These are phyloP conservation scores for Unio delphinus DNA, from an alignment of 2,888 invertebrate species.

Conservation along the genomic window DNA sequence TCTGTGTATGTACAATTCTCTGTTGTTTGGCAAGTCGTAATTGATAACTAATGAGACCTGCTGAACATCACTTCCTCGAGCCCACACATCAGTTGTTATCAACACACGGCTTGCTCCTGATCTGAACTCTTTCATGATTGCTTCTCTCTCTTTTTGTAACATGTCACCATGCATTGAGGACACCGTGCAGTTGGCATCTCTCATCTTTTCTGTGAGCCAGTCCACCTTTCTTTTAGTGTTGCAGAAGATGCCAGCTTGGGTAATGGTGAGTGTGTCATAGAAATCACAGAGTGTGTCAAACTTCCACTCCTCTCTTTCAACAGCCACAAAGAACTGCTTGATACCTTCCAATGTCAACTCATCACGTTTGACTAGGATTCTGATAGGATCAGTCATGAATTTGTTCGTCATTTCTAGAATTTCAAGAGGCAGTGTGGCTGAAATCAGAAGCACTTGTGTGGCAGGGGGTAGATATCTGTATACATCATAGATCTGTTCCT, in stretches of 20 bases:
- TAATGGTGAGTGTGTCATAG: slow-evolving; percentile 98
- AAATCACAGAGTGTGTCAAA: slow-evolving; percentile 99
- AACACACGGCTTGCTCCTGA: slow-evolving; percentile 90
- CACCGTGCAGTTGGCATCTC: slow-evolving; percentile 90
- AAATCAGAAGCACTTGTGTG: slow-evolving; percentile 95
- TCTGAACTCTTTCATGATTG: slow-evolving; percentile 98
- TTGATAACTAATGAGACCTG: slow-evolving; percentile 99
- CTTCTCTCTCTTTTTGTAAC: slow-evolving; percentile 95
- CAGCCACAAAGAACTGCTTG: slow-evolving; percentile 99
- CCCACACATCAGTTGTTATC: slow-evolving; percentile 99
- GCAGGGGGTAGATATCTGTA: slow-evolving; percentile 98
- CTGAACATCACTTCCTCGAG: slow-evolving; percentile 98
- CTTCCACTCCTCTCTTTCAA: slow-evolving; percentile 99
- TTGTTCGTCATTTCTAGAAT: slow-evolving; percentile 99
- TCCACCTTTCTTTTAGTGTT: slow-evolving; percentile 87
- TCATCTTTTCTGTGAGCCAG: slow-evolving; percentile 99
- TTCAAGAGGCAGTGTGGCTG: slow-evolving; percentile 98
- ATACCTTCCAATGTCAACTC: slow-evolving; percentile 99
- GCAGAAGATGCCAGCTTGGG: slow-evolving; percentile 99
- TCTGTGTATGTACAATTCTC: slow-evolving; percentile 99
- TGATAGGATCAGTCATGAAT: slow-evolving; percentile 99
- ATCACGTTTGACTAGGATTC: slow-evolving; percentile 98
- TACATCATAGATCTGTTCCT: slow-evolving; percentile 99
- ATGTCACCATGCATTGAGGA: slow-evolving; percentile 92
- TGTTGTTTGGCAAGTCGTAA: slow-evolving; percentile 98